phyloP scores from a whole-genome alignment of 2,888 invertebrate genomes.

The Eulithis testata region DNA sequence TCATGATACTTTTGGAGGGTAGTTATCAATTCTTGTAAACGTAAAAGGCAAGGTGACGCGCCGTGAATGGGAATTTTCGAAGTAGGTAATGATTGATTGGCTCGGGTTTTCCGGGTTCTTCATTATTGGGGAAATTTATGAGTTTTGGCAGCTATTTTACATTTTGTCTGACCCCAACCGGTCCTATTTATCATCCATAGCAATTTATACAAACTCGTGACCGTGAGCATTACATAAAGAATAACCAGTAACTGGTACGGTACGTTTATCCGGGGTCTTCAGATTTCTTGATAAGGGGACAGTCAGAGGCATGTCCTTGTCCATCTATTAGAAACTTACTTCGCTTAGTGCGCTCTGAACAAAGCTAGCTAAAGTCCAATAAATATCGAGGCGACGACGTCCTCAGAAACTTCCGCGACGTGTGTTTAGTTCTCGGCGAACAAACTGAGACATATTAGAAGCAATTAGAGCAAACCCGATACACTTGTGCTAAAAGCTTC shows the following conservation, averaged over 20 bases:
- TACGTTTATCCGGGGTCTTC: too few species aligned
- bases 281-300: too few species aligned
- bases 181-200: too few species aligned
- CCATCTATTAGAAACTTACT: too few species aligned
- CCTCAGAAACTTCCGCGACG: constrained; percentile 15
- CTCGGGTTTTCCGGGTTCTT: constrained; percentile 8
- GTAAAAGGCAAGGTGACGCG: constrained; percentile 17
- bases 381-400: constrained; percentile 14
- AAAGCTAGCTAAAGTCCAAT: constrained; percentile 9
- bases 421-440: constrained; percentile 11
- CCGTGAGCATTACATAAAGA: too few species aligned
- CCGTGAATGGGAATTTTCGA: constrained; percentile 10
- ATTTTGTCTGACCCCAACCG: background rate
- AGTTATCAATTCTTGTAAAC: constrained; percentile 29
- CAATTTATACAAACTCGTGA: too few species aligned
- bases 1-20: constrained; percentile 27
- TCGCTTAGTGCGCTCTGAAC: background rate
- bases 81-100: constrained; percentile 26
- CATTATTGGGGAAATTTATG: constrained; percentile 21
- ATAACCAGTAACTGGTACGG: too few species aligned
- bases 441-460: constrained; percentile 29
- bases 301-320: too few species aligned
- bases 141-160: constrained; percentile 8
- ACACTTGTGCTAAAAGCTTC: constrained; percentile 18
- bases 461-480: constrained; percentile 26